phyloP scores from a whole-genome alignment of 2,113 vertebrate species.

The Nicator chloris region DNA sequence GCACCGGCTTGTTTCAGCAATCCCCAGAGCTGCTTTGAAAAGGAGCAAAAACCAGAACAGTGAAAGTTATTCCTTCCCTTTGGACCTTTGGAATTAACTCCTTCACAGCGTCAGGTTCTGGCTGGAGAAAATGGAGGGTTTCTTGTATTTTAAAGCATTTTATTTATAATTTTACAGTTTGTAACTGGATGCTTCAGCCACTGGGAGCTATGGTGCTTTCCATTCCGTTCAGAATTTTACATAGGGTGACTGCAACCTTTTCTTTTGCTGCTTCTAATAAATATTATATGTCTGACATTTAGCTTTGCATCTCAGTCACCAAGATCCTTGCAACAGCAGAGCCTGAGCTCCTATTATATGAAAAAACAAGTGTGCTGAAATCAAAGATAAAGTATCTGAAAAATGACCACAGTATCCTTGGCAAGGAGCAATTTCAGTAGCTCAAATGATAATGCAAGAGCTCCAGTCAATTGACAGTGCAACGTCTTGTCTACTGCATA shows the following conservation, averaged over 20 bases:
- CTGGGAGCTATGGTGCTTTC: not conserved
- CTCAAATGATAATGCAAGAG: not conserved
- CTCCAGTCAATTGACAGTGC: not conserved
- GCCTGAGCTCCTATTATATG: not conserved
- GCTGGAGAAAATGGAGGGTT: not conserved
- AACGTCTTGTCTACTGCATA: not conserved
- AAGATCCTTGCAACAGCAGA: not conserved
- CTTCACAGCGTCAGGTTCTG: not conserved
- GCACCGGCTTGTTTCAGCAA: too few relatives aligned
- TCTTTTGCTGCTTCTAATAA: not conserved
- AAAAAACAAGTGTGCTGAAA: not conserved
- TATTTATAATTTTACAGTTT: not conserved
- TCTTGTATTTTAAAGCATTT: not conserved
- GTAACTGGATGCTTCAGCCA: not conserved
- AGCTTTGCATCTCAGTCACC: not conserved
- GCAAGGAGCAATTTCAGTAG: not conserved
- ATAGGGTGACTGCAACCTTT: not conserved
- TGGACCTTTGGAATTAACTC: not conserved
- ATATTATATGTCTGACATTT: slow-evolving; percentile 38
- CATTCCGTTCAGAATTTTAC: not conserved
- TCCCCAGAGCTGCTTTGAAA: too few relatives aligned
- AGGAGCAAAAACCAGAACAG: too few relatives aligned
- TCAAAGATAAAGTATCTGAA: not conserved
- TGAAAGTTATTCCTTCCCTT: not conserved
- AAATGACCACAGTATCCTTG: not conserved